phyloP scores from a whole-genome alignment of 2,888 invertebrate species.

The Pachydiplax longipennis region DNA sequence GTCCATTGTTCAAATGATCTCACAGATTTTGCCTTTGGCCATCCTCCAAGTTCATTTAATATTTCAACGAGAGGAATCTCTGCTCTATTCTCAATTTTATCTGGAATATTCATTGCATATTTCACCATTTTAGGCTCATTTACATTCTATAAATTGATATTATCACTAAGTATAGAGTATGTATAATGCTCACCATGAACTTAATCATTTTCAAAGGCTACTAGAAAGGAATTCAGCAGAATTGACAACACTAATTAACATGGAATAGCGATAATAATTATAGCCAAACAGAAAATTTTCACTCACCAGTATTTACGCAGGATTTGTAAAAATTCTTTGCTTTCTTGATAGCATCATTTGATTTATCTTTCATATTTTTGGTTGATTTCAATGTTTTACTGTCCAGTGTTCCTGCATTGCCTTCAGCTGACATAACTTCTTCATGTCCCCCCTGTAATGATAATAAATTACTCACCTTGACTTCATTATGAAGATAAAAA shows the following conservation, averaged over 20 bases:
- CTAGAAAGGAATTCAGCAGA: too few relatives aligned
- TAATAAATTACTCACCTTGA: not conserved
- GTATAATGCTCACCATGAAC: not conserved
- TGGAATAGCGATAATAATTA: too few relatives aligned
- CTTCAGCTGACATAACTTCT: not conserved
- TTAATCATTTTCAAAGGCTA: too few relatives aligned
- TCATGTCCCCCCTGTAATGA: not conserved
- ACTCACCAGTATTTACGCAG: conserved; percentile 77
- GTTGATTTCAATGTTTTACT: not conserved
- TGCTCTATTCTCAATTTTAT: conserved; percentile 73
- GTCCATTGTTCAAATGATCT: not conserved
- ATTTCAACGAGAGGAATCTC: conserved; percentile 75
- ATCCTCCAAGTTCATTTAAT: conserved; percentile 80
- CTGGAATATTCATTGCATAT: conserved; percentile 56
- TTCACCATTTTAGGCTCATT: not conserved
- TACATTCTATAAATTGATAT: not conserved
- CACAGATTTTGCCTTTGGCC: conserved; percentile 76
- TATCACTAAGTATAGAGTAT: not conserved
- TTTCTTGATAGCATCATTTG: conserved; percentile 74
- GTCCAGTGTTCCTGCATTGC: not conserved
- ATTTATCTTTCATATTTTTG: not conserved
- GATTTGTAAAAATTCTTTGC: conserved; percentile 85
- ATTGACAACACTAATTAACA: too few relatives aligned
- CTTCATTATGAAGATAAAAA: not conserved
- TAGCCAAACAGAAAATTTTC: not conserved